Conservation (phyloP, 2,888 invertebrate species). For the Chesias legatella region DNA sequence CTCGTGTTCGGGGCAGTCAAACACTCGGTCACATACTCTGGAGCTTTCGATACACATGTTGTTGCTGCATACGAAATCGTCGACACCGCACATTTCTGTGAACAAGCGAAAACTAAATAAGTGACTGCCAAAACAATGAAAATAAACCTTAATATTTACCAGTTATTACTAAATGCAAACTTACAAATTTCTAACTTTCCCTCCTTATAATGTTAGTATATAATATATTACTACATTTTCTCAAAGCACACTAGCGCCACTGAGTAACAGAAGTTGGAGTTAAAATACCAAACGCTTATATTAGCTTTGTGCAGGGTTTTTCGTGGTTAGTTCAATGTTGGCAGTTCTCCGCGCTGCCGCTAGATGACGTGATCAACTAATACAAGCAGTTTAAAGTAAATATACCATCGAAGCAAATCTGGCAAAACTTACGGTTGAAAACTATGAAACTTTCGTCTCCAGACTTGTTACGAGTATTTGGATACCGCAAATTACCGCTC, state of each 20-base stretch:
- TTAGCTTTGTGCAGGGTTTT: no score
- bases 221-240: not conserved
- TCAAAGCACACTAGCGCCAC: conserved; percentile 1
- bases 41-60: conserved; percentile 77
- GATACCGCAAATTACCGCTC: conserved; percentile 8
- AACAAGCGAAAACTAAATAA: conserved; percentile 33
- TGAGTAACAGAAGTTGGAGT: conserved; percentile 1
- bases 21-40: conserved; percentile 79
- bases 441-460: conserved; percentile 11
- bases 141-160: no score
- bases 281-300: not conserved
- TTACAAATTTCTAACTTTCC: no score
- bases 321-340: not conserved
- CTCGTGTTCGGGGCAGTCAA: conserved; percentile 81
- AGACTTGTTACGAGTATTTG: conserved; percentile 18
- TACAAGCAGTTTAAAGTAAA: conserved; percentile 2
- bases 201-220: not conserved
- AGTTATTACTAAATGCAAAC: no score
- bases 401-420: not conserved
- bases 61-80: conserved; percentile 77
- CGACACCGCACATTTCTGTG: conserved; percentile 59
- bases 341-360: not conserved
- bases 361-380: conserved; percentile 10
- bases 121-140: no score
- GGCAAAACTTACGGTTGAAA: conserved; percentile 1